phyloP scores from a whole-genome alignment of 2,888 invertebrate genomes.

The Hyposoter dolosus region DNA sequence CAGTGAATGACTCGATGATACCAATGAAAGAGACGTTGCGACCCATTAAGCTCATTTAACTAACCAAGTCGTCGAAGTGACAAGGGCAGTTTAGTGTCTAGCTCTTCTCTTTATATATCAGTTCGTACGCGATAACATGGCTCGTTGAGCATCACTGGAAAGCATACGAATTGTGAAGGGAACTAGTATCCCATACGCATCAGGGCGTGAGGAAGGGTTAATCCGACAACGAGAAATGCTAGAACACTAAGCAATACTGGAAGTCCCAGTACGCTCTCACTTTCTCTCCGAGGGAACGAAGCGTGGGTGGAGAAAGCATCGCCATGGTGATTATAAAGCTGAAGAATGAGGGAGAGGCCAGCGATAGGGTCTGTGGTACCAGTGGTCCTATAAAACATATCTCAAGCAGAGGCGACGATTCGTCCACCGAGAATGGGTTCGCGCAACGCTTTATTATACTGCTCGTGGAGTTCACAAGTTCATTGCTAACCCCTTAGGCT shows the following conservation, averaged over 20 bases:
- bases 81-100: slow-evolving; percentile 59
- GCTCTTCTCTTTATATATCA: slow-evolving; percentile 78
- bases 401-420: slow-evolving; percentile 83
- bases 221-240: slow-evolving; percentile 78
- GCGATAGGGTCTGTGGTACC: slow-evolving; percentile 38
- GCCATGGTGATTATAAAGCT: slow-evolving; percentile 82
- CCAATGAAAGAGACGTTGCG: slow-evolving; percentile 34
- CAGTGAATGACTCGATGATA: neutral
- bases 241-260: slow-evolving; percentile 58
- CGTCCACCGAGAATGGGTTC: slow-evolving; percentile 77
- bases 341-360: slow-evolving; percentile 69
- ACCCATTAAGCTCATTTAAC: slow-evolving; percentile 10
- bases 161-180: slow-evolving; percentile 57
- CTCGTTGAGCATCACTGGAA: slow-evolving; percentile 83
- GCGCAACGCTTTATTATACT: slow-evolving; percentile 80
- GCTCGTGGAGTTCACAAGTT: slow-evolving; percentile 78
- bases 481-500: slow-evolving; percentile 82
- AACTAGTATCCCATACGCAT: slow-evolving; percentile 70
- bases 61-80: slow-evolving; percentile 29
- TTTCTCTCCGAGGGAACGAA: slow-evolving; percentile 49
- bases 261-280: slow-evolving; percentile 47
- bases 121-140: slow-evolving; percentile 79
- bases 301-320: slow-evolving; percentile 71
- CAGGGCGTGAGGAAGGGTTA: slow-evolving; percentile 83
- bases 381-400: slow-evolving; percentile 83